Percentiles rank a stretch among this genome's conserved stretches.
These are phyloP conservation scores for Brachionus rubens DNA, from an alignment of 1,140 invertebrate species.

Conservation along the genomic window DNA sequence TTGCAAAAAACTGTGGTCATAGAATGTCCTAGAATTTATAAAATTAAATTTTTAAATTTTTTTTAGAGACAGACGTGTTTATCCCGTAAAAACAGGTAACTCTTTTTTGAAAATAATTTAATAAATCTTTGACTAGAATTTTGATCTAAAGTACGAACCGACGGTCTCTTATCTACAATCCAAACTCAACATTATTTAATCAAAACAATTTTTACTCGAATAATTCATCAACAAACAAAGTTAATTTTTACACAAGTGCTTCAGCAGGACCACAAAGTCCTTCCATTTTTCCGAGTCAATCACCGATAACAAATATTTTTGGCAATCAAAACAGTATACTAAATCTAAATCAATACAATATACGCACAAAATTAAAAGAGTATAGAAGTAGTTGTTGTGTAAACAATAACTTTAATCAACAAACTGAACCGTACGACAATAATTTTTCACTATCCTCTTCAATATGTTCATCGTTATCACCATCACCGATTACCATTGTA, in stretches of 20 bases:
- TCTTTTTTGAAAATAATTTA: not conserved
- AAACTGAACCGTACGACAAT: not conserved
- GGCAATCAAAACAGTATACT: not conserved
- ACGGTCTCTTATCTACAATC: constrained; percentile 24
- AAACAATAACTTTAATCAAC: not conserved
- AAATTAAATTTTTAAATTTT: too few relatives aligned
- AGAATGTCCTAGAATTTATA: too few relatives aligned
- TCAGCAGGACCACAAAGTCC: constrained; percentile 28
- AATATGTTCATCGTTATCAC: constrained; percentile 19
- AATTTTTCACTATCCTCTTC: constrained; percentile 33
- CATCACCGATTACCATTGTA: constrained; percentile 17
- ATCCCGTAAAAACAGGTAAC: constrained; percentile 26
- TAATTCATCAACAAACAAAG: not conserved
- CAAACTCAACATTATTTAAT: constrained; percentile 18
- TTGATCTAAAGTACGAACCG: constrained; percentile 1
- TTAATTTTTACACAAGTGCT: not conserved
- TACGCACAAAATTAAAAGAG: constrained; percentile 15
- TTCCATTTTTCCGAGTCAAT: not conserved
- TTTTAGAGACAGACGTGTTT: constrained; percentile 1
- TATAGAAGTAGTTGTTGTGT: constrained; percentile 28
- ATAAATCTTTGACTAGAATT: not conserved
- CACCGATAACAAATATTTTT: not conserved
- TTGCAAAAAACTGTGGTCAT: too few relatives aligned
- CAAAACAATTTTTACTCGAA: not conserved
- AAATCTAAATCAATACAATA: constrained; percentile 21